Evolutionary conservation across 2,888 invertebrate genomes (phyloP).

Genomic region (Dasypolia templi): DNA sequence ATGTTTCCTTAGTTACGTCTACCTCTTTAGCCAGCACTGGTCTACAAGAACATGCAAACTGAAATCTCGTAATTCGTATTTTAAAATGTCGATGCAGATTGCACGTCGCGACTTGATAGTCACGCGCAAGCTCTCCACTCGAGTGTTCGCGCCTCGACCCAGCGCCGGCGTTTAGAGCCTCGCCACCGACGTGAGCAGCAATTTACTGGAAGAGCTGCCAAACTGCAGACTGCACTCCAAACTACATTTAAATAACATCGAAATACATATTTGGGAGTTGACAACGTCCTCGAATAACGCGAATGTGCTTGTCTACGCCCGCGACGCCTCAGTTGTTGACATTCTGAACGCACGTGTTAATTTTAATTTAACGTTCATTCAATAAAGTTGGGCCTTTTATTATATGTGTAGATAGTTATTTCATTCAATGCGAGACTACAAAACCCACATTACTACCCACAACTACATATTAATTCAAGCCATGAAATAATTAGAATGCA

Average conservation of each 20-base stretch:
- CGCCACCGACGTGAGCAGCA: slow-evolving; percentile 62
- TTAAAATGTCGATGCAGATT: slow-evolving; percentile 67
- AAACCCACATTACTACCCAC: no score
- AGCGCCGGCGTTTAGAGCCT: slow-evolving; percentile 74
- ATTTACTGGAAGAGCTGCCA: slow-evolving; percentile 65
- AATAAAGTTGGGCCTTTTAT: neutral
- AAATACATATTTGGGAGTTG: slow-evolving; percentile 33
- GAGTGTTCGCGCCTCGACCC: slow-evolving; percentile 73
- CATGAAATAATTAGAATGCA: neutral
- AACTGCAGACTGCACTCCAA: slow-evolving; percentile 41
- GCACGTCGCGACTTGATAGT: slow-evolving; percentile 77
- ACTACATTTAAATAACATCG: slow-evolving; percentile 46
- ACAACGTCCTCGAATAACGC: neutral
- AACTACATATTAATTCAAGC: neutral
- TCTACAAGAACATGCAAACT: slow-evolving; percentile 22
- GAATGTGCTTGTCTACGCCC: neutral
- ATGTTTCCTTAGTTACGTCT: neutral
- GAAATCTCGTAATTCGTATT: slow-evolving; percentile 47
- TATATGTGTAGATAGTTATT: neutral
- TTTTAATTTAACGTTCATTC: neutral
- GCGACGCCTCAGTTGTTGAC: neutral
- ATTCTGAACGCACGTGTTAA: neutral
- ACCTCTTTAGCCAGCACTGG: neutral
- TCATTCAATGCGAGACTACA: neutral
- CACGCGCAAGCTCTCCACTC: slow-evolving; percentile 84